Evolutionary conservation across 2,888 invertebrate genomes (phyloP).

Genomic region (Nephrotoma appendiculata): DNA sequence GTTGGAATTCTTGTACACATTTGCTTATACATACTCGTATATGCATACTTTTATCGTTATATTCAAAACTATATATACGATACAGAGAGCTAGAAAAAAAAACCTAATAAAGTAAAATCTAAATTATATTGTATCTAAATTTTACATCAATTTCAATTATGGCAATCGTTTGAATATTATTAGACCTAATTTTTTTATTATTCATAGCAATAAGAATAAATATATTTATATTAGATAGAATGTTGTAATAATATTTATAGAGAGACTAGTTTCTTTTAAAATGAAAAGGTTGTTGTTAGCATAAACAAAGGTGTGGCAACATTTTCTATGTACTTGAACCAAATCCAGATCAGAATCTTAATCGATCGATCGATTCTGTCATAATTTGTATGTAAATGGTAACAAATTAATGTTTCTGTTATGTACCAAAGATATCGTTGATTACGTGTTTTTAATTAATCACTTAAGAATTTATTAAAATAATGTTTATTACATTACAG

Average conservation of each 20-base stretch:
- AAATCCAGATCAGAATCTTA: neutral
- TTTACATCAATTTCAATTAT: neutral
- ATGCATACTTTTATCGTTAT: neutral
- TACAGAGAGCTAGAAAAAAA: neutral
- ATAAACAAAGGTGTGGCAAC: neutral
- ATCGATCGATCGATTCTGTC: neutral
- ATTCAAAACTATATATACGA: neutral
- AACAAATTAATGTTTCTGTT: neutral
- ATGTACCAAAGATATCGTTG: neutral
- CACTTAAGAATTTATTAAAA: neutral
- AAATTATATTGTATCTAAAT: neutral
- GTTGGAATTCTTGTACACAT: neutral
- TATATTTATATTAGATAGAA: neutral
- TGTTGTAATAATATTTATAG: neutral
- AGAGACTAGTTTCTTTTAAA: neutral
- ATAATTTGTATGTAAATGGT: neutral
- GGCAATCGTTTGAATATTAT: neutral
- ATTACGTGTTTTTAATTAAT: neutral
- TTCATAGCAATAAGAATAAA: neutral
- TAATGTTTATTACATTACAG: no score
- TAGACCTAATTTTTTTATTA: neutral
- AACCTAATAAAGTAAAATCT: neutral
- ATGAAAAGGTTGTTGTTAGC: neutral
- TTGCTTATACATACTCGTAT: neutral
- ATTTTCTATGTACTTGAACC: neutral